phyloP scores from a whole-genome alignment of 2,797 vertebrate species.

The Myotis pilosus region DNA sequence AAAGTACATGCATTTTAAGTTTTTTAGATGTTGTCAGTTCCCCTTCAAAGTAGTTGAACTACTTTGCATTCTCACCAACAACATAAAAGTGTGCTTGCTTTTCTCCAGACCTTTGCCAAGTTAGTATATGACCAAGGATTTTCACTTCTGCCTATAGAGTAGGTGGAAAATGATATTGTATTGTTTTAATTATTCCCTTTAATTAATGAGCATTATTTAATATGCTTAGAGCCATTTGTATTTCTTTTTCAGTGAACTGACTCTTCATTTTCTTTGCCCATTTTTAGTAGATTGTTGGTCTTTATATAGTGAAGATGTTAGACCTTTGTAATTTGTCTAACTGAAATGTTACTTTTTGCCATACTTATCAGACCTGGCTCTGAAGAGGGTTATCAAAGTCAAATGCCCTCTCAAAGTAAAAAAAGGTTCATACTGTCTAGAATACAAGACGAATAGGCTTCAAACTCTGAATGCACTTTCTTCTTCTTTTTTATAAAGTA shows the following conservation, averaged over 20 bases:
- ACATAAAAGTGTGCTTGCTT: neutral
- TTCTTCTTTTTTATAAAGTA: neutral
- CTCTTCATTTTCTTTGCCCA: neutral
- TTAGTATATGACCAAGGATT: neutral
- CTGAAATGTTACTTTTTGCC: neutral
- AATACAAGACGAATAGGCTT: neutral
- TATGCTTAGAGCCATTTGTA: neutral
- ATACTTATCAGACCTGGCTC: neutral
- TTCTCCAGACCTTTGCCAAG: neutral
- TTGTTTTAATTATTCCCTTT: neutral
- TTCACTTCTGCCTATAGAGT: neutral
- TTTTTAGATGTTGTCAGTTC: neutral
- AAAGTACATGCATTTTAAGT: neutral
- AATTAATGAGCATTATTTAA: neutral
- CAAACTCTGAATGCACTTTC: neutral
- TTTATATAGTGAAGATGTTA: neutral
- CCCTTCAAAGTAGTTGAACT: neutral
- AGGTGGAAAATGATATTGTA: neutral
- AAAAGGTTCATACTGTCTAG: neutral
- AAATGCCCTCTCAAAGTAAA: neutral
- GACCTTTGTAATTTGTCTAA: neutral
- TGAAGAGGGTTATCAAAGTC: neutral
- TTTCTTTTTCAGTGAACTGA: conserved; percentile 14
- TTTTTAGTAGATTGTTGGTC: neutral
- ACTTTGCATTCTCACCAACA: neutral